Conservation (phyloP, 2,888 invertebrate genomes). For the Polydrusus pterygomalis region DNA sequence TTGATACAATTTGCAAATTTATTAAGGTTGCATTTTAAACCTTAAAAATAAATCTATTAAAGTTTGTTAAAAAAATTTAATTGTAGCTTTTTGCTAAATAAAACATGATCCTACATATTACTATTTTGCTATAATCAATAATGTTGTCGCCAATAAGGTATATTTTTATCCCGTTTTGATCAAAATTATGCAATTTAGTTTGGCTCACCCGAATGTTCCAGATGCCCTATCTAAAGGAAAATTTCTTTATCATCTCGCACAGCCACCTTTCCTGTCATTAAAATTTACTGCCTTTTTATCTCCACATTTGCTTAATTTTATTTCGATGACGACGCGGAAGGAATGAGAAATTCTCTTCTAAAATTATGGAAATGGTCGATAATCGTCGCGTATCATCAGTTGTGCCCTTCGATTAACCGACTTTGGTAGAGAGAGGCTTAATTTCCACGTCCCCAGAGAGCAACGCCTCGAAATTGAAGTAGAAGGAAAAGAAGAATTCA, state of each 20-base stretch:
- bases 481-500: slow-evolving; percentile 9
- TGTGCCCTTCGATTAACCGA: slow-evolving; percentile 40
- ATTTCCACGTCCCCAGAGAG: slow-evolving; percentile 37
- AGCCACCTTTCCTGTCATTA: not conserved
- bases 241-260: not conserved
- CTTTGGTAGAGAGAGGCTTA: slow-evolving; percentile 27
- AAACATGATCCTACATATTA: too few species aligned
- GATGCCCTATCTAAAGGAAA: not conserved
- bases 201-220: not conserved
- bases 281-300: slow-evolving; percentile 24
- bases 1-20: too few species aligned
- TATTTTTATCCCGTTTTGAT: not conserved
- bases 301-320: slow-evolving; percentile 23
- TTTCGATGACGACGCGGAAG: slow-evolving; percentile 19
- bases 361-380: slow-evolving; percentile 46
- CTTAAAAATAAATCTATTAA: too few species aligned
- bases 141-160: too few species aligned
- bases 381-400: slow-evolving; percentile 43
- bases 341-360: slow-evolving; percentile 17
- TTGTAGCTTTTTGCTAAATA: too few species aligned
- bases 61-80: too few species aligned
- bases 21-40: too few species aligned
- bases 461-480: slow-evolving; percentile 17
- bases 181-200: too few species aligned
- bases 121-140: too few species aligned